Percentiles rank a stretch among this genome's conserved stretches.
Evolutionary conservation across 1,140 invertebrate species (phyloP).

Genomic region (Hyles euphorbiae): DNA sequence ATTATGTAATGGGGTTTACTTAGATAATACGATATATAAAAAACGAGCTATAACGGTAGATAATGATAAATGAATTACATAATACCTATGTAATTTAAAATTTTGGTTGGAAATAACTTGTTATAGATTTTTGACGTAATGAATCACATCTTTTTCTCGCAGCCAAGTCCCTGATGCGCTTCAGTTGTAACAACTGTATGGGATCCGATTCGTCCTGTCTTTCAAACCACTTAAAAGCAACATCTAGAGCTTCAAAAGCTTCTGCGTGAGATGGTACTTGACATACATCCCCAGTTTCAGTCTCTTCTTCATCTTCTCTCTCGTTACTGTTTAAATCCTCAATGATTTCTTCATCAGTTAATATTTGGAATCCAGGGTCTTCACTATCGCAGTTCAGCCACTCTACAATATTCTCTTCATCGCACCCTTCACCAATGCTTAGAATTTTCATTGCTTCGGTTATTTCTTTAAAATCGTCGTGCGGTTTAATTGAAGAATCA

Average conservation of each 20-base stretch:
- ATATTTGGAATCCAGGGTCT: conserved; percentile 20
- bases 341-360: conserved; percentile 21
- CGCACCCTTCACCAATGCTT: conserved; percentile 20
- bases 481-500: conserved; percentile 12
- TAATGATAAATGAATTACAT: no score
- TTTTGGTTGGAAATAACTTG: conserved; percentile 20
- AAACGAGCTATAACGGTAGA: no score
- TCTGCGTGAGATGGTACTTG: conserved; percentile 25
- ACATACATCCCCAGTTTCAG: conserved; percentile 23
- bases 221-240: conserved; percentile 20
- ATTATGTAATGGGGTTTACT: no score
- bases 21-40: no score
- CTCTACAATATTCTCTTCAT: conserved; percentile 17
- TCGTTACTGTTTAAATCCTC: conserved; percentile 12
- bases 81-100: conserved; percentile 16
- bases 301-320: conserved; percentile 22
- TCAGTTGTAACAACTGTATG: conserved; percentile 29
- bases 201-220: conserved; percentile 21
- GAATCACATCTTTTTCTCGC: conserved; percentile 23
- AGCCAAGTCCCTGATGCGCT: conserved; percentile 30
- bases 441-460: no score
- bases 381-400: conserved; percentile 19
- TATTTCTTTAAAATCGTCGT: conserved; percentile 15
- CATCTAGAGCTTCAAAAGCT: conserved; percentile 22
- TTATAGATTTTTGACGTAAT: conserved; percentile 23